A percentile compares a stretch with the other conserved stretches of the same genome.
Conservation (phyloP, 2,797 vertebrate genomes). For the Micromesistius poutassou region DNA sequence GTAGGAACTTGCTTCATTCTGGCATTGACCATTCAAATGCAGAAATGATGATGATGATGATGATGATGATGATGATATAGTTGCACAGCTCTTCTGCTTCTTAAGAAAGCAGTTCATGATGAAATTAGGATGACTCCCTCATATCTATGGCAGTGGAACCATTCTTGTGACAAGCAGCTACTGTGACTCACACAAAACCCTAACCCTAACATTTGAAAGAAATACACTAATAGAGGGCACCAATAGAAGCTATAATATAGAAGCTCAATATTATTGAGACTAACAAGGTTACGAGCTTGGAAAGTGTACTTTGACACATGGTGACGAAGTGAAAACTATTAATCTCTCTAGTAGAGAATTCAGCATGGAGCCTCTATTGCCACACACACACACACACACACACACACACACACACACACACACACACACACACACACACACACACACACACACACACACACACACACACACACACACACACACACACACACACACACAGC, state of each 20-base stretch:
- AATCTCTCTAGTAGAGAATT: neutral
- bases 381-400: neutral
- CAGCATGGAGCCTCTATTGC: neutral
- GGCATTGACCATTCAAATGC: too few species aligned
- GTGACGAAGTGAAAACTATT: too few species aligned
- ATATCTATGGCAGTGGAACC: neutral
- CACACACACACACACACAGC: neutral
- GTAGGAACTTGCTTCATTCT: too few species aligned
- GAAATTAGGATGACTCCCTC: neutral
- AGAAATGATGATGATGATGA: neutral
- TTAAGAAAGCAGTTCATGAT: neutral
- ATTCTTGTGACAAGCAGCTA: neutral
- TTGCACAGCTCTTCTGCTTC: neutral
- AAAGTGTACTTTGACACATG: neutral
- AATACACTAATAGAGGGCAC: neutral
- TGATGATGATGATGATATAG: neutral
- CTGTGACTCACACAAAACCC: neutral
- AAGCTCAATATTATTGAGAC: too few species aligned
- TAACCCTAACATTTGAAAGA: neutral
- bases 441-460: conserved; percentile 6
- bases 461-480: neutral
- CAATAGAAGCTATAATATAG: neutral
- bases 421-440: conserved; percentile 4
- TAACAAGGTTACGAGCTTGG: neutral
- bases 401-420: neutral